phyloP scores from a whole-genome alignment of 30 jellyfish, hydroid and myxozoan species.

The Calvadosia cruxmelitensis region DNA sequence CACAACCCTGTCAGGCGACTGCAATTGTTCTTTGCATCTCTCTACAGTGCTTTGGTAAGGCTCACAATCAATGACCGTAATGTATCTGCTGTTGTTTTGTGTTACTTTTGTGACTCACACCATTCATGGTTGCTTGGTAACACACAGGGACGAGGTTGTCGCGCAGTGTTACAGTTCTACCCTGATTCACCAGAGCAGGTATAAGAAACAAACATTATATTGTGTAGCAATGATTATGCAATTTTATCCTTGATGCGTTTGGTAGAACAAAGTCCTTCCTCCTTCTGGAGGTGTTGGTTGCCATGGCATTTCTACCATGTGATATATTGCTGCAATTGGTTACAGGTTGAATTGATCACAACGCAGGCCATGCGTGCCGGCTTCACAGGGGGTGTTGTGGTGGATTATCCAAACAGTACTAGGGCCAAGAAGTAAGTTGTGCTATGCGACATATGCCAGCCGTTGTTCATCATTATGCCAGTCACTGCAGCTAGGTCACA shows the following conservation, averaged over 20 bases:
- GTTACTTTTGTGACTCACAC: no score
- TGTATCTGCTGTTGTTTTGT: no score
- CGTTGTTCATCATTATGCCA: no score
- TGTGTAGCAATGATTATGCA: no score
- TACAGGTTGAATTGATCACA: conserved; percentile 64
- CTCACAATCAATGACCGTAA: not conserved
- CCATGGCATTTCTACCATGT: no score
- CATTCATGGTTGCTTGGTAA: no score
- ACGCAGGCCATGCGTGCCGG: conserved; percentile 91
- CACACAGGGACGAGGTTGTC: conserved; percentile 54
- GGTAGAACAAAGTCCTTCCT: no score
- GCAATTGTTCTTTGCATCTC: conserved; percentile 53
- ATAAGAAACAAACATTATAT: not conserved
- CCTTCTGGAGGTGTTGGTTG: no score
- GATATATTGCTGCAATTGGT: not conserved
- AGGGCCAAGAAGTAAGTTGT: conserved; percentile 65
- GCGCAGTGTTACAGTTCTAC: conserved; percentile 87
- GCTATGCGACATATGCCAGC: not conserved
- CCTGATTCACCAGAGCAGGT: conserved; percentile 92
- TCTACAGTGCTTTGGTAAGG: conserved; percentile 56
- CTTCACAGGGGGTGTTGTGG: conserved; percentile 95
- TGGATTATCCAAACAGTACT: conserved; percentile 93
- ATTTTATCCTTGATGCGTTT: no score
- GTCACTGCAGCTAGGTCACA: no score
- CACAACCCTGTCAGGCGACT: conserved; percentile 90